Evolutionary conservation across 1,140 invertebrate species (phyloP), one percentile per base, ranked within the genome.

Genomic region (Caenorhabditis remanei): DNA sequence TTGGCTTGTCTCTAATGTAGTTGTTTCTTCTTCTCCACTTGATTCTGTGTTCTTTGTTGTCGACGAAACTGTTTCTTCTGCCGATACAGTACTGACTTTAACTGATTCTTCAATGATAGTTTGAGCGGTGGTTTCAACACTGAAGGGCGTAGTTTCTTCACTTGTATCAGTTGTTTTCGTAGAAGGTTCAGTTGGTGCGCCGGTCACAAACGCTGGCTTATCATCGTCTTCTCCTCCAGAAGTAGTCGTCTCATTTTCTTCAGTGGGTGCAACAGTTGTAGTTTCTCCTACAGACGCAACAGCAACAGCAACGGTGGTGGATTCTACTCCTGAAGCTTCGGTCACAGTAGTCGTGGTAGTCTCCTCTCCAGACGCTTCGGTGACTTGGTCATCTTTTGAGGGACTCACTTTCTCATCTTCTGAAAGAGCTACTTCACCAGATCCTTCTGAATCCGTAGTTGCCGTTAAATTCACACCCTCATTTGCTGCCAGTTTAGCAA

Each of bases 11-110:
- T 46, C n/a, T 14, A 43, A 8, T n/a, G 56, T 85, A 13, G 19
- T 67, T 8, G 32, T 21, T 71, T 53, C 61, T 86, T 85, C 67
- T 61, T 86, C 63, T 21, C 85, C 85, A 53, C 65, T 86, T 16
- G 63, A 46, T 85, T 86, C 85, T 46, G 41, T 6, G 16, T 0
- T n/a, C 16, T 32, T 11, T 4, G 41, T 48, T 3, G n/a, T 55
- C 14, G 71, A 84, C 4, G n/a, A 6, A 5, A 40, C 40, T 8
- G 24, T 56, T 46, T 84, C 82, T 0, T 87, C 86, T 32, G 86
- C 32, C 11, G 86, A 43, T 16, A 58, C 53, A 67, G 53, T 87
- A 40, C 43, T 87, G 5, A 50, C 16, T 58, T 87, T 46, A 4
- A 14, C 82, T 16, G 40, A n/a, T 7, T 19, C 21, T 65, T 86